Conservation (phyloP, 2,113 vertebrate genomes). For the Malurus alboscapulatus region DNA sequence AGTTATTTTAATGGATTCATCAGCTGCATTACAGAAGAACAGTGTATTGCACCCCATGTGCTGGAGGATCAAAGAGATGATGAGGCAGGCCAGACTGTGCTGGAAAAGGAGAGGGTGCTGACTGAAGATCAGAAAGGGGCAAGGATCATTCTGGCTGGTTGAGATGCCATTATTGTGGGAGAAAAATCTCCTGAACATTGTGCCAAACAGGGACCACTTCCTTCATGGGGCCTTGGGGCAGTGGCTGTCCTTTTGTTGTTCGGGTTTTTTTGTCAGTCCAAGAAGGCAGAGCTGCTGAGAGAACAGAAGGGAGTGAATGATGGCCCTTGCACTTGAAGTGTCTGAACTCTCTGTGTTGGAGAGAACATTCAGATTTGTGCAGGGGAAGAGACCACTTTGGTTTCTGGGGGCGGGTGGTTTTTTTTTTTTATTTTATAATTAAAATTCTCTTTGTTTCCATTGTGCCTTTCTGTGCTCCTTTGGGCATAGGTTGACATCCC, state of each 20-base stretch:
- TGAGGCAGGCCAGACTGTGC: not conserved
- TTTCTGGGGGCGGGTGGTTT: not conserved
- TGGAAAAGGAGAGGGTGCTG: not conserved
- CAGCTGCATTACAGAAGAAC: not conserved
- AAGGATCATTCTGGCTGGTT: not conserved
- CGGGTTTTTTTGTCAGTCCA: not conserved
- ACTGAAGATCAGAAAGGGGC: not conserved
- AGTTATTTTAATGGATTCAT: not conserved
- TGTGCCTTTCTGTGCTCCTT: not conserved
- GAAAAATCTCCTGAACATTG: not conserved
- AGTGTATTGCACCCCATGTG: not conserved
- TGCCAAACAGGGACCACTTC: slow-evolving; percentile 37
- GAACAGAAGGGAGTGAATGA: not conserved
- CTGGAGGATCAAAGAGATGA: not conserved
- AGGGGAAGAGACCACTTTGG: not conserved
- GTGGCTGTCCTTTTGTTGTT: not conserved
- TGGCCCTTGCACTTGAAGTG: not conserved
- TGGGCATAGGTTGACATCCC: not conserved
- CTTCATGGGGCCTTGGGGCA: not conserved
- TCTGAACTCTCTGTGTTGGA: not conserved
- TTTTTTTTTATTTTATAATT: slow-evolving; percentile 8
- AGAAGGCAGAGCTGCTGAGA: not conserved
- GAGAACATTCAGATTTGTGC: not conserved
- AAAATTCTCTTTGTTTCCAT: slow-evolving; percentile 32
- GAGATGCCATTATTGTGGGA: not conserved